phyloP scores from a whole-genome alignment of 2,888 invertebrate genomes.

The Plebejus argus region DNA sequence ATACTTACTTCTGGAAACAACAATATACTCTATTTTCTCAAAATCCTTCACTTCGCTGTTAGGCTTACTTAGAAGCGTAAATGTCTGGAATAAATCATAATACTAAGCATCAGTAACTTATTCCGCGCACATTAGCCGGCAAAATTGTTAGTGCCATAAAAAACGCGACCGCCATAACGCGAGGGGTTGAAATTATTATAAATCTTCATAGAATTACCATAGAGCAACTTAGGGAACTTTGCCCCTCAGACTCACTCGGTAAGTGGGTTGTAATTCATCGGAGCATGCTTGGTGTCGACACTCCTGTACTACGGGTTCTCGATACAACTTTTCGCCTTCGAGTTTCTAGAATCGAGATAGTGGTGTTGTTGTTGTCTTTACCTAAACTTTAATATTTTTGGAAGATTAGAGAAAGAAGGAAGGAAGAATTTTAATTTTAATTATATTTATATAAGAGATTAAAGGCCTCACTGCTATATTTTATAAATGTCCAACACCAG shows the following conservation, averaged over 20 bases:
- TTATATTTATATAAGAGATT: too few species aligned
- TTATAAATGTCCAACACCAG: too few species aligned
- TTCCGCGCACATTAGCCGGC: constrained; percentile 59
- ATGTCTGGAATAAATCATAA: constrained; percentile 16
- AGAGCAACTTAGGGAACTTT: constrained; percentile 74
- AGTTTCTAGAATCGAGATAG: neutral
- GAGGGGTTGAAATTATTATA: constrained; percentile 72
- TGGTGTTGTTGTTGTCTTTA: too few species aligned
- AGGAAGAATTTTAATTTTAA: too few species aligned
- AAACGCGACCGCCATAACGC: constrained; percentile 64
- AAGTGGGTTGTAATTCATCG: constrained; percentile 77
- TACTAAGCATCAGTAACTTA: constrained; percentile 21
- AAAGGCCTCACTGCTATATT: too few species aligned
- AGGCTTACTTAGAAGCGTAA: neutral
- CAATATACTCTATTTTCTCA: too few species aligned
- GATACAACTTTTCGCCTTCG: constrained; percentile 43
- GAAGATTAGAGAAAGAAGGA: too few species aligned
- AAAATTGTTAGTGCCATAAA: constrained; percentile 68
- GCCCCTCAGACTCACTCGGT: constrained; percentile 70
- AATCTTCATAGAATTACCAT: constrained; percentile 79
- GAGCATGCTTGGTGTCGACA: constrained; percentile 53
- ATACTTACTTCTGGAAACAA: too few species aligned
- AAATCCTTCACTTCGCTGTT: neutral
- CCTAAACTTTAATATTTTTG: too few species aligned
- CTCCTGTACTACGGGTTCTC: constrained; percentile 54